A percentile compares a stretch with the other conserved stretches of the same genome.
Evolutionary conservation across 2,888 invertebrate species (phyloP).

Genomic region (Rotaria macrura): DNA sequence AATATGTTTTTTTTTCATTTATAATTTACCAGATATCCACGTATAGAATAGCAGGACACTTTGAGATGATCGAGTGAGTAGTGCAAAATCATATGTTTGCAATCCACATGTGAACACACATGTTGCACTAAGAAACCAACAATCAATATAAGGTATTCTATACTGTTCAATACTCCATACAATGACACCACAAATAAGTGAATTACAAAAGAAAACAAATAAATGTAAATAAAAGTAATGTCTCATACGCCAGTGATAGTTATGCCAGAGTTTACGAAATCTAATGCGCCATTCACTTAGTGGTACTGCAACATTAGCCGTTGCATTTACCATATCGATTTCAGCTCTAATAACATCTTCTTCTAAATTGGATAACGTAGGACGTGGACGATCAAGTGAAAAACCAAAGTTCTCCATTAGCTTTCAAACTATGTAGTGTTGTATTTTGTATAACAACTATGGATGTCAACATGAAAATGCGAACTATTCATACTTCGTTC

Average conservation of each 20-base stretch:
- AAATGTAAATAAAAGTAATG: constrained; percentile 10
- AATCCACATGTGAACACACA: constrained; percentile 13
- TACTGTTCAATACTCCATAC: neutral
- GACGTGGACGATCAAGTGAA: neutral
- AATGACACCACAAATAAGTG: neutral
- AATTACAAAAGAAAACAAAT: neutral
- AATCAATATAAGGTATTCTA: neutral
- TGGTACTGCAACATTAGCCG: neutral
- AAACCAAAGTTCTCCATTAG: neutral
- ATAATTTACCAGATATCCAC: neutral
- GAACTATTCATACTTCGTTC: neutral
- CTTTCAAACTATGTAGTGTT: neutral
- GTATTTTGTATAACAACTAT: neutral
- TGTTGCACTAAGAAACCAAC: constrained; percentile 7
- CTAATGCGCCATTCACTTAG: neutral
- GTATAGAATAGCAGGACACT: neutral
- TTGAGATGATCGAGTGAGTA: neutral
- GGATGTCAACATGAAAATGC: neutral
- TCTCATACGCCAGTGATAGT: neutral
- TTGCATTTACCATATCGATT: neutral
- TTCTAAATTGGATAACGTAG: neutral
- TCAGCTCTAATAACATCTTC: neutral
- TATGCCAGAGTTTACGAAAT: neutral
- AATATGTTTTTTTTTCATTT: too few relatives aligned
- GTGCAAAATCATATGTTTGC: neutral